phyloP scores from a whole-genome alignment of 2,113 vertebrate genomes.

The Shinisaurus crocodilurus region DNA sequence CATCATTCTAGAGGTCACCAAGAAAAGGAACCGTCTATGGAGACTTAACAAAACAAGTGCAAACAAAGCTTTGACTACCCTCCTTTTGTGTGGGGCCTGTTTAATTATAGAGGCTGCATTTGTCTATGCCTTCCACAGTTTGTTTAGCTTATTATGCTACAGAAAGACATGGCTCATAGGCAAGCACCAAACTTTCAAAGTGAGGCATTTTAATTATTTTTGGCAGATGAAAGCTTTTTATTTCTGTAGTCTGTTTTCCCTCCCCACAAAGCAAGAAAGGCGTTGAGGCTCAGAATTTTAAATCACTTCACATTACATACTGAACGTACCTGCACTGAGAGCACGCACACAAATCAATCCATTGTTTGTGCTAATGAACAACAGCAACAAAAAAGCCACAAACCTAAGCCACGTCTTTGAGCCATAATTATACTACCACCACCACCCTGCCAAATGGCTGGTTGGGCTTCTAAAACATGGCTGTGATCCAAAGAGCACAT shows the following conservation, averaged over 20 bases:
- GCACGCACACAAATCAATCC: background rate
- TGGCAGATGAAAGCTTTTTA: slow-evolving; percentile 53
- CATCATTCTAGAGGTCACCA: background rate
- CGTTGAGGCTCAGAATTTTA: slow-evolving; percentile 23
- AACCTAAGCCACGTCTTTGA: background rate
- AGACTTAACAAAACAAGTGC: background rate
- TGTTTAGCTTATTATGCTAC: slow-evolving; percentile 5
- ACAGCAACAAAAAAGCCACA: background rate
- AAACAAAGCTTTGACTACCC: background rate
- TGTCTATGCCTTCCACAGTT: accelerated
- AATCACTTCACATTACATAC: background rate
- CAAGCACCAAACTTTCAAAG: background rate
- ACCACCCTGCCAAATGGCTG: background rate
- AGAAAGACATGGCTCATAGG: background rate
- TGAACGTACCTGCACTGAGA: slow-evolving; percentile 12
- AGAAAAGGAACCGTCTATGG: background rate
- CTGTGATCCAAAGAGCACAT: background rate
- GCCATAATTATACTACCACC: background rate
- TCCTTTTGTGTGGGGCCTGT: accelerated
- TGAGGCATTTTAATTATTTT: slow-evolving; percentile 43
- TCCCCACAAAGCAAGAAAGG: accelerated
- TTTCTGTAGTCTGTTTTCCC: slow-evolving; percentile 27
- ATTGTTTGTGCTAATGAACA: background rate
- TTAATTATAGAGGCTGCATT: background rate
- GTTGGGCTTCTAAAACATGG: background rate